phyloP scores from a whole-genome alignment of 2,113 vertebrate species.

The Xiphias gladius region DNA sequence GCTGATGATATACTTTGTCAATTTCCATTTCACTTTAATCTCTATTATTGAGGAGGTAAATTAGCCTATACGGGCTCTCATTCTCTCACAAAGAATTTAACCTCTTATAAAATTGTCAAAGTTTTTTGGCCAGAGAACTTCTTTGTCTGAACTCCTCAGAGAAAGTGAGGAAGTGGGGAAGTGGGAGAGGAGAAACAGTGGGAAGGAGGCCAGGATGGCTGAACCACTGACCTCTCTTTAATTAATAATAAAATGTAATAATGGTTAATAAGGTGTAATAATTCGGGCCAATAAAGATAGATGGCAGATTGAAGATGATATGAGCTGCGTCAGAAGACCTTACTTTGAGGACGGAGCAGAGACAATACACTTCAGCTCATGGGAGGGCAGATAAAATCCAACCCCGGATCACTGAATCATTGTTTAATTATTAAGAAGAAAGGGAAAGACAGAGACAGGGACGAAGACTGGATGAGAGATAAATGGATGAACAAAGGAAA shows the following conservation, averaged over 20 bases:
- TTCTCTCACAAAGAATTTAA: slow-evolving; percentile 67
- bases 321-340: slow-evolving; percentile 82
- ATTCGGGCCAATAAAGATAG: slow-evolving; percentile 77
- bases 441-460: slow-evolving; percentile 73
- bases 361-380: slow-evolving; percentile 87
- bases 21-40: slow-evolving; percentile 67
- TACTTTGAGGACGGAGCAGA: slow-evolving; percentile 74
- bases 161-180: slow-evolving; percentile 58
- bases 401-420: slow-evolving; percentile 89
- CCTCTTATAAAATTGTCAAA: slow-evolving; percentile 56
- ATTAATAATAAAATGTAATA: slow-evolving; percentile 75
- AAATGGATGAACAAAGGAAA: slow-evolving; percentile 83
- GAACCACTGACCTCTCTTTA: slow-evolving; percentile 73
- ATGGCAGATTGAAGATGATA: slow-evolving; percentile 77
- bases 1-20: slow-evolving; percentile 52
- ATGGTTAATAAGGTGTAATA: slow-evolving; percentile 75
- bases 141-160: slow-evolving; percentile 44
- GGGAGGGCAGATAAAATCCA: slow-evolving; percentile 81
- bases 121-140: slow-evolving; percentile 67
- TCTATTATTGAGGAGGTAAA: slow-evolving; percentile 57
- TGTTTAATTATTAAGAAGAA: slow-evolving; percentile 77
- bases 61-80: slow-evolving; percentile 43
- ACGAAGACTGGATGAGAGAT: slow-evolving; percentile 42
- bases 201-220: slow-evolving; percentile 69
- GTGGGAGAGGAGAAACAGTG: slow-evolving; percentile 67